Base-by-base conservation (phyloP, 2,113 vertebrate genomes). In the Machaerirhynchus nigripectus region DNA sequence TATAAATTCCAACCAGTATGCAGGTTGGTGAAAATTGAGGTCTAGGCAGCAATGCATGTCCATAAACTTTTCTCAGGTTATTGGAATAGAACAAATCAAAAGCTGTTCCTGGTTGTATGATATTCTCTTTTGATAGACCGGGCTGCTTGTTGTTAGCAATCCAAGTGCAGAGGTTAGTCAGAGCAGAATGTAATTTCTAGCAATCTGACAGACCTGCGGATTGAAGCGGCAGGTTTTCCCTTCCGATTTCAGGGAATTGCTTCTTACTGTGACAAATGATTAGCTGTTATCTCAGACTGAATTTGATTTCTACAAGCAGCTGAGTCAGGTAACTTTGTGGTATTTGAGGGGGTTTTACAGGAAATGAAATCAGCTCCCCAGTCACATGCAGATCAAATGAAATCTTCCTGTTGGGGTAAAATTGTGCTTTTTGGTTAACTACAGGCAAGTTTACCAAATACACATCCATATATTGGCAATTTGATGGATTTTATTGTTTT, bases 181-280 rank as follows among this genome's bases (percentile, higher is more conserved):
- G 97, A 98, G 98, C 98, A 96, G 98, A 99, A 99, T 99, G 99
- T 98, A 99, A 99, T 99, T 99, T 99, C 98, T 98, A 98, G 98
- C 98, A 98, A 98, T 98, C 98, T 99, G 99, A 99, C 99, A 99
- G 98, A 98, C 97, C 97, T 96, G 97, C 91, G 95, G 99, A 99
- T 99, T 98, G 99, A 99, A 99, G 98, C 98, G 98, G 98, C 97
- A 97, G 98, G 98, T 98, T 98, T 98, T 98, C 98, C 98, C 96
- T 98, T 98, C 98, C 98, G 98, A 99, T 99, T 99, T 98, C 98
- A 98, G 99, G 98, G 99, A 99, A 99, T 99, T 99, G 99, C 99
- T 99, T 99, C 99, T 99, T 98, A 97, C 98, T 98, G 98, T 99
- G 98, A 99, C 98, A 99, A 99, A 99, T 99, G 99, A 99, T 99